These are phyloP conservation scores for Tolypeutes matacus DNA, from an alignment of 2,797 vertebrate species.

Conservation along the genomic window DNA sequence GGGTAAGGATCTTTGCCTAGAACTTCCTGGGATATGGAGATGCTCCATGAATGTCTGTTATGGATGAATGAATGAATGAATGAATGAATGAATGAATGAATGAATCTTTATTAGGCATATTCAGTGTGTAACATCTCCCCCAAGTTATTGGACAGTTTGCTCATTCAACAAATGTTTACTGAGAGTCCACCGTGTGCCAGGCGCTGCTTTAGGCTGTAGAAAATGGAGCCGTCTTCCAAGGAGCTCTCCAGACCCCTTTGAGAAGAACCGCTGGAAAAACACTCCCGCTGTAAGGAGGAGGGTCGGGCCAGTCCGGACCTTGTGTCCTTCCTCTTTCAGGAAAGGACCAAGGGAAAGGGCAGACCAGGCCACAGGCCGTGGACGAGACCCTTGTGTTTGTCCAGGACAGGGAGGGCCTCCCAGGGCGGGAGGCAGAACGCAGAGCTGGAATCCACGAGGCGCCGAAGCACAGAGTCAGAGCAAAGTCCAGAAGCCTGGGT, in stretches of 20 bases:
- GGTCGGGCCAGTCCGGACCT: background rate
- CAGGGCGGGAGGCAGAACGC: too few relatives aligned
- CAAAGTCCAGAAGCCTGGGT: background rate
- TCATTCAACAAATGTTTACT: background rate
- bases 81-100: too few relatives aligned
- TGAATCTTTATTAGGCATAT: too few relatives aligned
- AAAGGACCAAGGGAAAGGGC: background rate
- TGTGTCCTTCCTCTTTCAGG: background rate
- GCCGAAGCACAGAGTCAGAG: background rate
- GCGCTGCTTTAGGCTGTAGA: background rate
- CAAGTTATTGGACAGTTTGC: background rate
- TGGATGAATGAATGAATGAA: background rate
- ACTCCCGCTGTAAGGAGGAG: background rate
- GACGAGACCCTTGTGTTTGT: too few relatives aligned
- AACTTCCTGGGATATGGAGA: accelerated
- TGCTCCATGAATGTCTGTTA: background rate
- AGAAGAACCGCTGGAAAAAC: background rate
- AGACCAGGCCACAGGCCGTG: accelerated
- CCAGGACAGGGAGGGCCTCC: too few relatives aligned
- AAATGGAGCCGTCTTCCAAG: background rate
- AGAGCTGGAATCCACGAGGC: too few relatives aligned
- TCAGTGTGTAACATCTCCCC: background rate
- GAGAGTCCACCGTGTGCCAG: background rate
- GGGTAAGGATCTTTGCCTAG: background rate
- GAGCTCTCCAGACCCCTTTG: background rate